phyloP scores from a whole-genome alignment of 2,797 vertebrate genomes.

The Paedocypris micromegethes region DNA sequence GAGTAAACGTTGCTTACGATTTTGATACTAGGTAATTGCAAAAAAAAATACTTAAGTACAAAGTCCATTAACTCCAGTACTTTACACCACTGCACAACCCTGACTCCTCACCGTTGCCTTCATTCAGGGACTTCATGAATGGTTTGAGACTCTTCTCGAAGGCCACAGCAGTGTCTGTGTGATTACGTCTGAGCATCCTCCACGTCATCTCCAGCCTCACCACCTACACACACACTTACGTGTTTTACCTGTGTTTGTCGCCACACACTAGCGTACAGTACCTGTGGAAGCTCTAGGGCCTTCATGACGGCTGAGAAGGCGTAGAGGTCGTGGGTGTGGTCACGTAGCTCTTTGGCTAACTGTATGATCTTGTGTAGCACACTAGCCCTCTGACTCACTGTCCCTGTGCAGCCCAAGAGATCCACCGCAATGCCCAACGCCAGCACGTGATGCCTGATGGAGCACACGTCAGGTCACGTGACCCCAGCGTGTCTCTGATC shows the following conservation, averaged over 20 bases:
- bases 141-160: constrained; percentile 84
- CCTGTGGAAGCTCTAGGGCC: constrained; percentile 82
- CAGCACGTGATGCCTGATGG: constrained; percentile 74
- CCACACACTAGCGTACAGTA: constrained; percentile 37
- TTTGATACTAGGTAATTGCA: too few relatives aligned
- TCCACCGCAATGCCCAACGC: constrained; percentile 76
- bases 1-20: too few relatives aligned
- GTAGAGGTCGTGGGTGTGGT: constrained; percentile 71
- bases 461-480: background rate
- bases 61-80: too few relatives aligned
- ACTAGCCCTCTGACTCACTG: constrained; percentile 69
- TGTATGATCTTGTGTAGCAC: constrained; percentile 75
- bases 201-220: constrained; percentile 78
- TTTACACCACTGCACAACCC: too few relatives aligned
- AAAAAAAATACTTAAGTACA: too few relatives aligned
- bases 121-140: constrained; percentile 73
- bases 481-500: background rate
- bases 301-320: constrained; percentile 85
- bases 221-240: constrained; percentile 58
- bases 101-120: constrained; percentile 66
- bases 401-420: constrained; percentile 79
- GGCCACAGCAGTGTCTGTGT: constrained; percentile 76
- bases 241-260: background rate
- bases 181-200: constrained; percentile 73
- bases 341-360: constrained; percentile 73